Percentiles rank a stretch among this genome's conserved stretches.
phyloP scores from a whole-genome alignment of 1,140 invertebrate genomes.

The Drosophila sulfurigaster region DNA sequence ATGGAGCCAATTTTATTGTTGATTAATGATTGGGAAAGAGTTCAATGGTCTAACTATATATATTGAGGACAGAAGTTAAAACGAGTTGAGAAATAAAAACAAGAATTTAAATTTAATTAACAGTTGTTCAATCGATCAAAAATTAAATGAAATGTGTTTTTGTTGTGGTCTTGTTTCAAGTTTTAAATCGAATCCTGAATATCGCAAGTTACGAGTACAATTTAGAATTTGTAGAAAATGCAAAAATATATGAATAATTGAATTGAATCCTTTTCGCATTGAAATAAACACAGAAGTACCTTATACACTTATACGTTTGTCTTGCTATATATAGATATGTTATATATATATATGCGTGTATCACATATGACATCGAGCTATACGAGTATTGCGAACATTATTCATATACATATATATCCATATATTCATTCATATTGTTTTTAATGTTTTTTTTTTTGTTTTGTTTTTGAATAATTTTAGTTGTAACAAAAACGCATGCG shows the following conservation, averaged over 20 bases:
- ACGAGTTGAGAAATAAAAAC: background rate
- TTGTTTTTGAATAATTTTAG: constrained; percentile 14
- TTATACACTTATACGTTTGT: constrained; percentile 37
- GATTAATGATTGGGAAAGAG: constrained; percentile 27
- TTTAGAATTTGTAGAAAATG: constrained; percentile 18
- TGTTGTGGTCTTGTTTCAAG: constrained; percentile 2
- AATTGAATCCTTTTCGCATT: constrained; percentile 19
- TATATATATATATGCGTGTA: constrained; percentile 42
- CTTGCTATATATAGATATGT: constrained; percentile 33
- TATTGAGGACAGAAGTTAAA: constrained; percentile 15
- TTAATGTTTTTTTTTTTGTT: constrained; percentile 48
- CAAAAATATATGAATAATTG: constrained; percentile 36
- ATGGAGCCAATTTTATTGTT: constrained; percentile 34
- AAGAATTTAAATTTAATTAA: background rate
- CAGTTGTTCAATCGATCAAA: constrained; percentile 1
- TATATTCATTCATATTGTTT: constrained; percentile 66
- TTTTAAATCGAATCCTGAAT: constrained; percentile 6
- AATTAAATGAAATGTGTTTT: constrained; percentile 5
- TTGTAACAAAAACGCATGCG: constrained; percentile 78
- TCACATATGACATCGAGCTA: constrained; percentile 65
- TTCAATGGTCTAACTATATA: constrained; percentile 3
- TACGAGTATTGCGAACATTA: constrained; percentile 58
- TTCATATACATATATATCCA: constrained; percentile 60
- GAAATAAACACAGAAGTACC: constrained; percentile 48
- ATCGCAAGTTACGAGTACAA: background rate